Evolutionary conservation across 2,113 vertebrate genomes (phyloP), one percentile per base, ranked within the genome.

Genomic region (Heliornis fulica): DNA sequence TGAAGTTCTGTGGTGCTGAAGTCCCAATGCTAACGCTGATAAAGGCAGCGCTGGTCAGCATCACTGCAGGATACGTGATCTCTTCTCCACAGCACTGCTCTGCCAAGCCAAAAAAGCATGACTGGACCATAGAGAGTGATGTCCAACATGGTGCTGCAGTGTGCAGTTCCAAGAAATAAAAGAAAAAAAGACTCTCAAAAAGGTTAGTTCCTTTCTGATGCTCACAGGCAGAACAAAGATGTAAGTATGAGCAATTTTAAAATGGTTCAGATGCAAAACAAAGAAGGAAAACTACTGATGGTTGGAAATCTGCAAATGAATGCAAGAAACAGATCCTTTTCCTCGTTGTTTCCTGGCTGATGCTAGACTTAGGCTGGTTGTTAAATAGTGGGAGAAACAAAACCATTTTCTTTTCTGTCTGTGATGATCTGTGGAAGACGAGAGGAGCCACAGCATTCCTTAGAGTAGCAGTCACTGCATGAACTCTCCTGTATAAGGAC

Each of bases 1-100:
- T 9, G 22, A 45, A 10, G 16, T 7, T 2, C 17, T 45, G 22
- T 15, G 50, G 40, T 19, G 18, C 31, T 48, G n/a, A 69, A 36
- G 31, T 69, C 40, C 40, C n/a, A 26, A 14, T 13, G 15, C 0
- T 1, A 69, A 31, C 1, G 0, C 28, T 15, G 51, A 66, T 46
- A 31, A 18, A 84, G 87, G 28, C 0, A 0, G 13, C 0, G 1
- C 10, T 26, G 32, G 13, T 56, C 57, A 71, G 38, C 51, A 65
- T 26, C 45, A 2, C 36, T 9, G 25, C 28, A 36, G 61, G 74
- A 6, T 1, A 11, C 12, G 13, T 15, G n/a, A 15, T 69, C 82
- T 10, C 68, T 66, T 70, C 51, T 64, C 31, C 48, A 48, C 13
- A 54, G 34, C 20, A 59, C 22, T n/a, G 11, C 38, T 66, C 54